Evolutionary conservation across 2,113 vertebrate genomes (phyloP), one percentile per base, ranked within the genome.

Genomic region (Pycnonotus jocosus): DNA sequence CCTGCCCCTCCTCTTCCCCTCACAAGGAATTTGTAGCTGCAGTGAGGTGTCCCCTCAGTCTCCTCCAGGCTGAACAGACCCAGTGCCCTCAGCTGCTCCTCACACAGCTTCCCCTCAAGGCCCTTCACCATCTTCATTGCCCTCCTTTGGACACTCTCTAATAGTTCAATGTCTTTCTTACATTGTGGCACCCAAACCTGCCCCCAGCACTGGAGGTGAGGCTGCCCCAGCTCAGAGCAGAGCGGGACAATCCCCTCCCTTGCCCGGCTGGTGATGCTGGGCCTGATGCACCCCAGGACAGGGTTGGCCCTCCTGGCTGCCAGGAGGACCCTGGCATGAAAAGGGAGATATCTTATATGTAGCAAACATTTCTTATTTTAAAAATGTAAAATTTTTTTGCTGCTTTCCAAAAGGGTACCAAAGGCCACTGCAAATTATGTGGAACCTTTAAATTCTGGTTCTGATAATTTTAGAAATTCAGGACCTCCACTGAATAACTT

Each of bases 241-340:
- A 58, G 68, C 1, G 0, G 44, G 37, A 58, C 77, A 58, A 37
- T 73, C 27, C 18, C 50, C 27, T 58, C 51, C 33, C 60, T 51
- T 57, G 35, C 27, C 35, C 0, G 0, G 58, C 51, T 73, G 68
- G 25, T 0, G 2, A 37, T 44, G 42, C 66, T 80, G 50, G 2
- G 66, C 47, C 64, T 40, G 64, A 37, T 65, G 35, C 1, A 1
- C 30, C 14, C 12, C 68, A 81, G 37, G 51, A 17, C 44, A 51
- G 0, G 4, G 1, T 0, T 88, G 37, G 18, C 9, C 1, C 31
- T 44, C 35, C 31, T 65, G 60, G 23, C 37, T 51, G 12, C 14
- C 60, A 58, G 44, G 37, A 28, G 30, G 7, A 10, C 18, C 47
- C 17, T 61, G 58, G 37, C 23, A 30, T 50, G 25, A 57, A 61